Base-by-base conservation (phyloP, 2,888 invertebrate species). In the Rutpela maculata region DNA sequence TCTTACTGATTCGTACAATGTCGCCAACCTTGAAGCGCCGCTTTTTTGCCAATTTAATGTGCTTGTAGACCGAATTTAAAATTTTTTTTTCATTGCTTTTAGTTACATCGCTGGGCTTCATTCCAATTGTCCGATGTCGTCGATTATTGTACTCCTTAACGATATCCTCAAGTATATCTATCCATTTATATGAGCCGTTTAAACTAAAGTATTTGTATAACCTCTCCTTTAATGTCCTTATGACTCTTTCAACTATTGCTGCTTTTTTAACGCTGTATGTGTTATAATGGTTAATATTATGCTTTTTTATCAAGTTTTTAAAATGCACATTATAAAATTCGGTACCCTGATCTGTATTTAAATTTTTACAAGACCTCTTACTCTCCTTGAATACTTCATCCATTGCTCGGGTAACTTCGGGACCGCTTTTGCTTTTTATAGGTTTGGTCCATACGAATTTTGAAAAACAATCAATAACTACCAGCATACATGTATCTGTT, bases 51-150 rank as follows among this genome's bases (percentile, higher is more conserved):
- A 87, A 80, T 81, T 85, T 82, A 43, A 81, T 71, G 75, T 84
- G 78, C 65, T 70, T 83, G 66, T 83, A 85, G 22, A 80, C 75
- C 7, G 78, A 81, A 35, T 79, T 74, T 17, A 85, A 70, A 60
- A 86, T 73, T 17, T 18, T n/a, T 62, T 83, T 82, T 17, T 89
- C 74, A 85, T 86, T 85, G 84, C 82, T 79, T 85, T 85, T 84
- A 85, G 83, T 83, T 43, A 86, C 87, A 60, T 87, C 84, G 50
- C 35, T 74, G 4, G 88, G 87, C 72, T 82, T 83, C 84, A 88
- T 86, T 66, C 81, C 81, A 62, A 88, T 88, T 38, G 85, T 88
- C 31, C 83, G 79, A 85, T 88, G 87, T 74, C 83, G 83, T 22
- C 70, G 80, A 70, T 84, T 70, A 78, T 88, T 88, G 76, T 88